These are phyloP conservation scores for Hippocampus guttulatus DNA, from an alignment of 2,113 vertebrate genomes.

Conservation along the genomic window DNA sequence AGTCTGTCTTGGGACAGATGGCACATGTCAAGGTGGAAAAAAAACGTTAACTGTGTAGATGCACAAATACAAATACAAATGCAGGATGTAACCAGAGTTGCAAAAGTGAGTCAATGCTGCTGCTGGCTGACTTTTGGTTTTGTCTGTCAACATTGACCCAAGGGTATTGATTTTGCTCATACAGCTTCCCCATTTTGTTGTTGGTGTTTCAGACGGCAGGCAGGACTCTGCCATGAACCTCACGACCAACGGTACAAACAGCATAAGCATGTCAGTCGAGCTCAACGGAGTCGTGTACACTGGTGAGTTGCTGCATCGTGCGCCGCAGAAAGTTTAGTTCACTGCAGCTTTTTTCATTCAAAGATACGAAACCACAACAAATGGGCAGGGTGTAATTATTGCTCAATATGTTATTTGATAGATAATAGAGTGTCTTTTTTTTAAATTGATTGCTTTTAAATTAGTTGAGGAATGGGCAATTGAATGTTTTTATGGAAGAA, in stretches of 20 bases:
- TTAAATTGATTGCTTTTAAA: no score
- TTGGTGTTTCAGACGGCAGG: conserved; percentile 71
- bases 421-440: no score
- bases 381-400: not conserved
- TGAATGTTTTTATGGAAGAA: no score
- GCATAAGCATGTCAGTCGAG: conserved; percentile 95
- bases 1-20: conserved; percentile 41
- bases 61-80: conserved; percentile 11
- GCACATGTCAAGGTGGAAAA: conserved; percentile 27
- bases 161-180: not conserved
- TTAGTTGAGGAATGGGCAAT: no score
- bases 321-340: conserved; percentile 1
- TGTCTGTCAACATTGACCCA: not conserved
- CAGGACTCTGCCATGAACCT: conserved; percentile 76
- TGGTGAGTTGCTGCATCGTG: conserved; percentile 66
- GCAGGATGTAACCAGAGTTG: not conserved
- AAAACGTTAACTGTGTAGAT: conserved; percentile 16
- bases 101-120: not conserved
- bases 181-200: not conserved
- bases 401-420: no score
- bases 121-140: not conserved
- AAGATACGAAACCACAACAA: not conserved
- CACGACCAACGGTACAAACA: conserved; percentile 79
- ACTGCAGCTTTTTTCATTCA: not conserved
- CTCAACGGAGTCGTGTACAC: conserved; percentile 92